These are phyloP conservation scores for Eristalis pertinax DNA, from an alignment of 2,888 invertebrate species.

Conservation along the genomic window DNA sequence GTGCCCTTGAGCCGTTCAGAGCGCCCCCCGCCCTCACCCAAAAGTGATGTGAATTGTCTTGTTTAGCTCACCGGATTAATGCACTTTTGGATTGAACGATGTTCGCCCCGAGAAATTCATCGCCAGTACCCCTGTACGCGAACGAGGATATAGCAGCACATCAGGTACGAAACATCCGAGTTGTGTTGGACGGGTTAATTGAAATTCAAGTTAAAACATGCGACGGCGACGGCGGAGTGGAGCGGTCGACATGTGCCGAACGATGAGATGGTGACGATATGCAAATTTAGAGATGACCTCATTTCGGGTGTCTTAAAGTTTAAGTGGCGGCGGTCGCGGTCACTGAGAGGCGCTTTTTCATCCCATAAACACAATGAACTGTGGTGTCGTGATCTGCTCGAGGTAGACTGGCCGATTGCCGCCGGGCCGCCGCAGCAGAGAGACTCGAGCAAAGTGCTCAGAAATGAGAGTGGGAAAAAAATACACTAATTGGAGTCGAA, in stretches of 20 bases:
- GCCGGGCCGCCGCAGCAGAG: not conserved
- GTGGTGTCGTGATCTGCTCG: slow-evolving; percentile 10
- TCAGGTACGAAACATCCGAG: slow-evolving; percentile 77
- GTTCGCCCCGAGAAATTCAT: slow-evolving; percentile 82
- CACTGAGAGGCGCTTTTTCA: slow-evolving; percentile 35
- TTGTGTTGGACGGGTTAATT: not conserved
- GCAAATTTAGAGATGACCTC: slow-evolving; percentile 67
- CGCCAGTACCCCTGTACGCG: slow-evolving; percentile 79
- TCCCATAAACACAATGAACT: slow-evolving; percentile 42
- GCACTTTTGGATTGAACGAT: slow-evolving; percentile 73
- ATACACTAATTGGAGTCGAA: not conserved
- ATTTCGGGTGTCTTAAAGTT: slow-evolving; percentile 40
- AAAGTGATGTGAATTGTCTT: slow-evolving; percentile 32
- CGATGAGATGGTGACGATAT: slow-evolving; percentile 52
- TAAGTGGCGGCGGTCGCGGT: slow-evolving; percentile 34
- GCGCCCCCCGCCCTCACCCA: not conserved
- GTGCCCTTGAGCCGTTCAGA: not conserved
- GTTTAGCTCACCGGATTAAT: slow-evolving; percentile 8
- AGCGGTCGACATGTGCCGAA: not conserved
- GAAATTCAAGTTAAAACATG: slow-evolving; percentile 31
- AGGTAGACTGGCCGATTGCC: not conserved
- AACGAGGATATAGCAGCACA: slow-evolving; percentile 81
- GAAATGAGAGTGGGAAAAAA: not conserved
- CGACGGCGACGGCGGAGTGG: not conserved
- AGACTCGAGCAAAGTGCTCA: not conserved